Evolutionary conservation across 2,113 vertebrate genomes (phyloP).

Genomic region (Trematocara macrostoma): DNA sequence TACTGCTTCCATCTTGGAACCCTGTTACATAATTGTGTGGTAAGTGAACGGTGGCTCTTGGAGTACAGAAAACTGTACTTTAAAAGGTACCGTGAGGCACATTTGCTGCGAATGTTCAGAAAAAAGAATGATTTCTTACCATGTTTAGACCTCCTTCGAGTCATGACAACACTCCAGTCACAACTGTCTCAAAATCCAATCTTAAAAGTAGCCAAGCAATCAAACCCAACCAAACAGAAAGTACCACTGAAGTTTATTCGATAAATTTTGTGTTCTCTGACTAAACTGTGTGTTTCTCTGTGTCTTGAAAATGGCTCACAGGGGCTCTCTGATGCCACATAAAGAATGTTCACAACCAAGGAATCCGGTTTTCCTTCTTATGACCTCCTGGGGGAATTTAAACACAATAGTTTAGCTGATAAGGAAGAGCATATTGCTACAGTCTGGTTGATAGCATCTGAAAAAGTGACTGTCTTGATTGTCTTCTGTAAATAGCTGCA

Average conservation of each 20-base stretch:
- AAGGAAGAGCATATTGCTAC: slow-evolving; percentile 1
- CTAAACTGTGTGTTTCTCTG: not conserved
- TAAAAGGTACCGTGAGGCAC: not conserved
- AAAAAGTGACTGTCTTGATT: not conserved
- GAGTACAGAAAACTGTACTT: not conserved
- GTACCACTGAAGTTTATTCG: not conserved
- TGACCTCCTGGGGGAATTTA: slow-evolving; percentile 33
- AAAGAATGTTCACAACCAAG: slow-evolving; percentile 13
- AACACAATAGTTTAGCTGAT: slow-evolving; percentile 29
- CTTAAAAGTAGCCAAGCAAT: not conserved
- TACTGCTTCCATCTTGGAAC: not conserved
- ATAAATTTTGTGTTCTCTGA: not conserved
- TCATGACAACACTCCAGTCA: not conserved
- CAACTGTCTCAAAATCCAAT: not conserved
- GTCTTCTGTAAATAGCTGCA: not conserved
- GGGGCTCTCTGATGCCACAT: not conserved
- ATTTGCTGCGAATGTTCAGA: not conserved
- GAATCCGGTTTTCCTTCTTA: slow-evolving; percentile 52
- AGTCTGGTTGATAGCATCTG: slow-evolving; percentile 25
- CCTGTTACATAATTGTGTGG: not conserved
- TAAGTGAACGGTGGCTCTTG: not conserved
- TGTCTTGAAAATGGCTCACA: slow-evolving; percentile 10
- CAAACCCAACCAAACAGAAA: not conserved
- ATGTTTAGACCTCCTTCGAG: not conserved
- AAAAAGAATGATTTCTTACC: slow-evolving; percentile 2